Conservation (phyloP, 2,797 vertebrate genomes). For the Tapera naevia region DNA sequence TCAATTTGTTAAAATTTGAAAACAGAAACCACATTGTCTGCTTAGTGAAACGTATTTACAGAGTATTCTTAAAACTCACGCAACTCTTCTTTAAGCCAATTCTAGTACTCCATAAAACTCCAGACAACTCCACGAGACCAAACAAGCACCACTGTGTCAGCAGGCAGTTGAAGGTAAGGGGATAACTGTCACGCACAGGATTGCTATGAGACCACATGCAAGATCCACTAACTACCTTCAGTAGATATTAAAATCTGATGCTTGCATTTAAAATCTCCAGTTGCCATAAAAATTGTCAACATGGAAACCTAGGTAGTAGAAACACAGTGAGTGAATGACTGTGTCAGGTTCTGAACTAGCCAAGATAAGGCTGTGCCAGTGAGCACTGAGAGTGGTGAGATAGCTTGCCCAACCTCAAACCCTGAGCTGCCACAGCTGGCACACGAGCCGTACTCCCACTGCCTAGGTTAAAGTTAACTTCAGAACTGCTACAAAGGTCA, state of each 20-base stretch:
- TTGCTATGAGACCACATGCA: not conserved
- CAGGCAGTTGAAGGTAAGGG: not conserved
- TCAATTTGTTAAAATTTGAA: not conserved
- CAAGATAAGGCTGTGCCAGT: not conserved
- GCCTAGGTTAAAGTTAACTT: not conserved
- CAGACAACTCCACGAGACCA: not conserved
- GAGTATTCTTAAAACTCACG: not conserved
- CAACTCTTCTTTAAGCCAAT: not conserved
- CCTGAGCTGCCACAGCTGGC: not conserved
- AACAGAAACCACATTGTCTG: not conserved
- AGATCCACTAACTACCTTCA: not conserved
- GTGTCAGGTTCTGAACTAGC: not conserved
- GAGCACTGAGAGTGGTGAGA: not conserved
- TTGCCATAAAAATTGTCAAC: not conserved
- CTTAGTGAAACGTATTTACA: not conserved
- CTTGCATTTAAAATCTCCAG: not conserved
- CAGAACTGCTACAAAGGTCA: not conserved
- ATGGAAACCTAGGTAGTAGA: accelerated
- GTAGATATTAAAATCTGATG: not conserved
- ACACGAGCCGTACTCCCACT: not conserved
- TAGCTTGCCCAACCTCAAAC: not conserved
- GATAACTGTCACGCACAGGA: not conserved
- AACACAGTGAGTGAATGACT: not conserved
- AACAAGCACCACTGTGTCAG: accelerated
- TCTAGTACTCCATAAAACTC: not conserved